Evolutionary conservation across 2,888 invertebrate species (phyloP).

Genomic region (Drosophila tanythrix): DNA sequence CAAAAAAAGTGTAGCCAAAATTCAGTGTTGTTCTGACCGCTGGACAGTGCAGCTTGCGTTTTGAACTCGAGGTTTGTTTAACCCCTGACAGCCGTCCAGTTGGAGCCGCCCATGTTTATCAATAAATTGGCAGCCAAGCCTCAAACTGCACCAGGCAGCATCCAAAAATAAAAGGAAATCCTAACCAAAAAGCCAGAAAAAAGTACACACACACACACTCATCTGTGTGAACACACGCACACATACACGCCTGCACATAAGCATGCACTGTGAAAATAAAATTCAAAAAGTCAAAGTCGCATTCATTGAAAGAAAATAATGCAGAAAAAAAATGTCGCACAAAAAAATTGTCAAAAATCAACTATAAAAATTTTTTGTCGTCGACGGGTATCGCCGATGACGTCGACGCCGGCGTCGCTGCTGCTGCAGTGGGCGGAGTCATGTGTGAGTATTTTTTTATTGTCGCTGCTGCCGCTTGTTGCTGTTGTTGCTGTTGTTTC

Average conservation of each 20-base stretch:
- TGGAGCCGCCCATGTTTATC: conserved; percentile 61
- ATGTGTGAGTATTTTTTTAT: conserved; percentile 67
- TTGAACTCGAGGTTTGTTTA: conserved; percentile 38
- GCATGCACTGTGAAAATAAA: conserved; percentile 60
- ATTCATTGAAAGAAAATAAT: conserved; percentile 37
- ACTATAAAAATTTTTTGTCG: conserved; percentile 64
- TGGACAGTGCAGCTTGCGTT: conserved; percentile 8
- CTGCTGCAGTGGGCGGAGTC: conserved; percentile 68
- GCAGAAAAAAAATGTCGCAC: conserved; percentile 36
- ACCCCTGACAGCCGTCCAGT: conserved; percentile 33
- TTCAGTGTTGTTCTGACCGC: background rate
- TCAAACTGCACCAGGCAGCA: conserved; percentile 52
- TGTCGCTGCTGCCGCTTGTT: conserved; percentile 23
- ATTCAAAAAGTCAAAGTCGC: conserved; percentile 62
- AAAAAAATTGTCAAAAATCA: conserved; percentile 75
- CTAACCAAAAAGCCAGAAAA: conserved; percentile 56
- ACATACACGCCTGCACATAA: conserved; percentile 18
- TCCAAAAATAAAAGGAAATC: conserved; percentile 37
- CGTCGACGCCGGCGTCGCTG: conserved; percentile 32
- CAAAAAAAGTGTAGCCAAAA: conserved; percentile 4
- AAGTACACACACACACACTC: conserved; percentile 15
- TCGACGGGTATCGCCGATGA: conserved; percentile 33
- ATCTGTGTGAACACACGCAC: conserved; percentile 2
- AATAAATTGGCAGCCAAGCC: conserved; percentile 71
- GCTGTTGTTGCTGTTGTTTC: conserved; percentile 23